phyloP scores from a whole-genome alignment of 2,797 vertebrate species.

The Gambusia yucatana region DNA sequence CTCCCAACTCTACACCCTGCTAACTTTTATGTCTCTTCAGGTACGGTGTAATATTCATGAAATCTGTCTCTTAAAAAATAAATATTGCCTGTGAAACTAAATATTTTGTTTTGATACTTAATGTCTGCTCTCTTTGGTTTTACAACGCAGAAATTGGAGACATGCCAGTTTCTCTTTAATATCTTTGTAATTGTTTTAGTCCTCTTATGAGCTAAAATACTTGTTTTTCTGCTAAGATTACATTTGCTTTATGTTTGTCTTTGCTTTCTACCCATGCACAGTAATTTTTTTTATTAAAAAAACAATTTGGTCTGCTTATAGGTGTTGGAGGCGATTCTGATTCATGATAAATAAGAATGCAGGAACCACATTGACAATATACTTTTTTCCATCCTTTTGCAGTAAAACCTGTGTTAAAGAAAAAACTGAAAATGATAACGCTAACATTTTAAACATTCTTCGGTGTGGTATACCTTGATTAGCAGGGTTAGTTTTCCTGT shows the following conservation, averaged over 20 bases:
- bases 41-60: conserved; percentile 60
- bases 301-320: neutral
- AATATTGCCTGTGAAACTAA: conserved; percentile 53
- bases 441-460: neutral
- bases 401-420: neutral
- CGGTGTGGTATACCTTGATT: neutral
- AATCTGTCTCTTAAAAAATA: conserved; percentile 67
- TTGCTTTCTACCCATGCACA: neutral
- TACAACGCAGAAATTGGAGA: conserved; percentile 7
- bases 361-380: neutral
- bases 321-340: neutral
- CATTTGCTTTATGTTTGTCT: neutral
- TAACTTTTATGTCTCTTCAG: conserved; percentile 72
- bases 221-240: neutral
- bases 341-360: neutral
- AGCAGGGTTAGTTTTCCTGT: neutral
- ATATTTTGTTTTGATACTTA: conserved; percentile 32
- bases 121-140: neutral
- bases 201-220: neutral
- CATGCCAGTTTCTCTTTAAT: conserved; percentile 4
- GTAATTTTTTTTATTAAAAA: neutral
- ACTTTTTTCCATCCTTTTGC: neutral
- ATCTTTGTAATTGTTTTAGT: conserved; percentile 15
- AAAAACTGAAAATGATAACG: neutral
- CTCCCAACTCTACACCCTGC: conserved; percentile 69